These are phyloP conservation scores for Nesidiocoris tenuis DNA, from an alignment of 2,888 invertebrate genomes.

Conservation along the genomic window DNA sequence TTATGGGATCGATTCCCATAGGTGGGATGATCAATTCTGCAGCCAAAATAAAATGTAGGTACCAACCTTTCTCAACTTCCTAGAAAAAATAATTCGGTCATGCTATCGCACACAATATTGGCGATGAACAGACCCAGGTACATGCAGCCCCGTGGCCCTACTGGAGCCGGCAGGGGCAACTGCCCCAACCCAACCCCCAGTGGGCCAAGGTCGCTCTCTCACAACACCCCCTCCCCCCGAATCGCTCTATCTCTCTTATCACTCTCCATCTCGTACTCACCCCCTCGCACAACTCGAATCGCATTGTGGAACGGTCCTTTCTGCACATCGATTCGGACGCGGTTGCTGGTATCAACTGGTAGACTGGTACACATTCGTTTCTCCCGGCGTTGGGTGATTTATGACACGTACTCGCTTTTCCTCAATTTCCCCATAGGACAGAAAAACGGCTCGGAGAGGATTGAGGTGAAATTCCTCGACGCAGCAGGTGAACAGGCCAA, in stretches of 20 bases:
- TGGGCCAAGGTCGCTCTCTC: constrained; percentile 39
- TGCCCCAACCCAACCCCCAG: neutral
- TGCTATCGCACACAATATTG: no score
- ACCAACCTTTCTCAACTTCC: no score
- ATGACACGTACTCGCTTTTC: neutral
- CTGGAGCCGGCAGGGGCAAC: neutral
- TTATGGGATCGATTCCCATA: no score
- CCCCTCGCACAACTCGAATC: neutral
- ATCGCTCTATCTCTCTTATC: neutral
- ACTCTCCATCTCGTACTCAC: neutral
- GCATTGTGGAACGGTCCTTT: neutral
- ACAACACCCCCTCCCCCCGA: constrained; percentile 2
- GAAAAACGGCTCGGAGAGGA: neutral
- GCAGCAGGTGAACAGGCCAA: neutral
- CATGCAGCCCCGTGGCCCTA: neutral
- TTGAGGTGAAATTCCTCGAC: neutral
- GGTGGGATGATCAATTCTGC: no score
- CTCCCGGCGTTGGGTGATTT: no score
- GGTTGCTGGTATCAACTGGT: neutral
- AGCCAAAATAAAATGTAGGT: no score
- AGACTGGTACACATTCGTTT: neutral
- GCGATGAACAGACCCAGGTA: neutral
- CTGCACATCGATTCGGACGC: neutral
- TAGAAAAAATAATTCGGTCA: no score
- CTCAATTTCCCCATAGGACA: neutral